phyloP scores from a whole-genome alignment of 2,113 vertebrate species.

The Stictonetta naevosa region DNA sequence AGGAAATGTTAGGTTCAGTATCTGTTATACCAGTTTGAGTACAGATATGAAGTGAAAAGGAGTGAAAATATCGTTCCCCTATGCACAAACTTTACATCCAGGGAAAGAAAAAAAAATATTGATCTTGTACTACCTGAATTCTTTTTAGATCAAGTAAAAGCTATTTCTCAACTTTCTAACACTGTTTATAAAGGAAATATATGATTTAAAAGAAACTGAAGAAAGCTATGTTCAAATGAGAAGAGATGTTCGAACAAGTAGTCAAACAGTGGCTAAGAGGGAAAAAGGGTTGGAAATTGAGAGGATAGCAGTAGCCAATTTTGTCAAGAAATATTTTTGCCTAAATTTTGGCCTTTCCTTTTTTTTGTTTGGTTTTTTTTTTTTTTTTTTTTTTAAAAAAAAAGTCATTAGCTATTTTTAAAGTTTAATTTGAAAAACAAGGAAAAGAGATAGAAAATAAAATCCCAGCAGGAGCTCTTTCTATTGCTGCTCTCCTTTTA shows the following conservation, averaged over 20 bases:
- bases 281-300: background rate
- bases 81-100: background rate
- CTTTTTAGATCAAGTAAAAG: background rate
- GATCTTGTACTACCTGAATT: background rate
- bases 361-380: background rate
- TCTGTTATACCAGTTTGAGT: background rate
- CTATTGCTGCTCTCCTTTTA: background rate
- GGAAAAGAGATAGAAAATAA: background rate
- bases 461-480: background rate
- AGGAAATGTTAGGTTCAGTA: background rate
- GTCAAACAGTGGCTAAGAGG: background rate
- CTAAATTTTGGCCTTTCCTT: background rate
- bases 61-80: background rate
- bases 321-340: background rate
- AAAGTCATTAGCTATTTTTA: background rate
- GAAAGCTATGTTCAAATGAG: background rate
- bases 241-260: background rate
- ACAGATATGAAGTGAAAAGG: background rate
- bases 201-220: background rate
- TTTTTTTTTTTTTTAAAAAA: conserved; percentile 15
- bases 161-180: background rate
- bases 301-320: background rate
- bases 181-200: background rate
- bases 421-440: background rate
- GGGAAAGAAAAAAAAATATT: background rate